Base-by-base conservation (phyloP, 2,113 vertebrate genomes). In the Holacanthus passer region DNA sequence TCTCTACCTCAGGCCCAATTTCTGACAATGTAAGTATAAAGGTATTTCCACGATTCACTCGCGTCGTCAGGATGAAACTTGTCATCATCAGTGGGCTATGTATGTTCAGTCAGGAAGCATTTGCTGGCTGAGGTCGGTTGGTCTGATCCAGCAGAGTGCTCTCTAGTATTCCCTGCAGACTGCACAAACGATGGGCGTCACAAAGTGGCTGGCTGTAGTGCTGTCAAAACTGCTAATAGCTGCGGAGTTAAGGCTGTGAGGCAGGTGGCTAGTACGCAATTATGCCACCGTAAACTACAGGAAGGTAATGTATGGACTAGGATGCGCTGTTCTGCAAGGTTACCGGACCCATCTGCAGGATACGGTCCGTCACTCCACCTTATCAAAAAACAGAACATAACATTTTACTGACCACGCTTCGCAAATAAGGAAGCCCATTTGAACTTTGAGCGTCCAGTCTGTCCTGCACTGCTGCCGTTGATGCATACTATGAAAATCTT, bases 11-110 rank as follows among this genome's bases (percentile, higher is more conserved):
- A 62, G 72, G 77, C 52, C 53, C 16, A n/a, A 5, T 76, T 67
- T 83, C 29, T 35, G 19, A 58, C 70, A 70, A 47, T 73, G 20
- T 29, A 48, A 71, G 32, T 2, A 35, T 52, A 7, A 82, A 77
- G 32, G 20, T 68, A 81, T 77, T 48, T 37, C 60, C 29, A 50
- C 11, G 59, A 78, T 80, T 83, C 74, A 67, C 52, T 79, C 13
- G 4, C 75, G 60, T 3, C 45, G 73, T 85, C 64, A 68, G 64
- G 84, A 89, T 56, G 74, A 86, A 84, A 79, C 81, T 47, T 82
- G 79, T 59, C 80, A 81, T 77, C 73, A 60, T 79, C 66, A 82
- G 47, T 47, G 55, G 70, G 68, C 63, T 62, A 43, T 53, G 75
- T 39, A 69, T 31, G 70, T 78, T 70, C 35, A 68, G 70, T 77